Evolutionary conservation across 2,888 invertebrate species (phyloP).

Genomic region (Serripes groenlandicus): DNA sequence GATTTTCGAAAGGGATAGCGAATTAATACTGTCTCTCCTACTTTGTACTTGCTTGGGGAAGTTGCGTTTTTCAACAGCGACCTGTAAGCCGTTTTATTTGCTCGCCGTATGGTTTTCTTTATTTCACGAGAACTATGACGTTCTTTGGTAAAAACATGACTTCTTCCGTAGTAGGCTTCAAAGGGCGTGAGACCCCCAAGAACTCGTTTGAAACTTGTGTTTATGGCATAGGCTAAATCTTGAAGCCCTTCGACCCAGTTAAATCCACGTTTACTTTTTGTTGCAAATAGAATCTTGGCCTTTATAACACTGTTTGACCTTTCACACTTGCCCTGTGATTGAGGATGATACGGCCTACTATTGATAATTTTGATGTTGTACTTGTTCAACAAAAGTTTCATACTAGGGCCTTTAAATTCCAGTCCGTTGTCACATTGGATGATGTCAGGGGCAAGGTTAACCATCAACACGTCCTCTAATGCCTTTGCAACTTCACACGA

Average conservation of each 20-base stretch:
- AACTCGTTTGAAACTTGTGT: conserved; percentile 19
- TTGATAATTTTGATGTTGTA: conserved; percentile 25
- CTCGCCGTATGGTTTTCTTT: conserved; percentile 3
- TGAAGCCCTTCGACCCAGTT: conserved; percentile 20
- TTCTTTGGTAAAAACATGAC: neutral
- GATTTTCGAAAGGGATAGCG: conserved; percentile 25
- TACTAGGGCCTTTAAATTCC: conserved; percentile 27
- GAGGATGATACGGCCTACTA: conserved; percentile 30
- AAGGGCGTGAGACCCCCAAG: conserved; percentile 31
- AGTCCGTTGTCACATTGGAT: conserved; percentile 39
- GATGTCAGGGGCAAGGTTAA: conserved; percentile 13
- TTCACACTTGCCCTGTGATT: conserved; percentile 32
- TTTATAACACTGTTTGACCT: conserved; percentile 15
- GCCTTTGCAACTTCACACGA: conserved; percentile 16
- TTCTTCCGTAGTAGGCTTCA: conserved; percentile 27
- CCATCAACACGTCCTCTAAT: conserved; percentile 22
- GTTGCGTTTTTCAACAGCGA: conserved; percentile 10
- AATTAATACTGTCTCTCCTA: conserved; percentile 23
- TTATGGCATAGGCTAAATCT: conserved; percentile 20
- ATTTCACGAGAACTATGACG: neutral
- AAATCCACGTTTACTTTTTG: conserved; percentile 20
- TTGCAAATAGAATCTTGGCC: conserved; percentile 20
- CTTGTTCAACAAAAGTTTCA: conserved; percentile 19
- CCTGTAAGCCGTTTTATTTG: conserved; percentile 12
- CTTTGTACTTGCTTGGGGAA: conserved; percentile 26